Base-by-base conservation (phyloP, 2,797 vertebrate species). In the Pampus argenteus region DNA sequence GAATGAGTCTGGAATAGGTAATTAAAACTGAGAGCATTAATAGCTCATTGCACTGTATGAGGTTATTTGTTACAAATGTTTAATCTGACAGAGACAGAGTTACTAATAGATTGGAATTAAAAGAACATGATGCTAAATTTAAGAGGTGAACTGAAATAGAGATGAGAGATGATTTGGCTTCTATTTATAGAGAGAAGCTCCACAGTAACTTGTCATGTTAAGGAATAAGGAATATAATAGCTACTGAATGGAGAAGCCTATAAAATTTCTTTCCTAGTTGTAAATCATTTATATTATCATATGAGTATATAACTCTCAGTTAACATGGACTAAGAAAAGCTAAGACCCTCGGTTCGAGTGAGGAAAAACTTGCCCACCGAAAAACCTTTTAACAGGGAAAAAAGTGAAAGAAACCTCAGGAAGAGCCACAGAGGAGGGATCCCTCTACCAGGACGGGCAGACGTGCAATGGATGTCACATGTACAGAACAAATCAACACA, bases 101-200 rank as follows among this genome's bases (percentile, higher is more conserved):
- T 78, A 74, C 44, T 77, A 13, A 26, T 65, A 71, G 56, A 66
- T 79, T 81, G 59, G 60, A 70, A 81, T 89, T 48, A 61, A 63
- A 86, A 56, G 83, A 86, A 76, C 63, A 69, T 51, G 66, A 80
- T 81, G 78, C 78, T 84, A 83, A 86, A 88, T 89, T 85, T 79
- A 89, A 86, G 78, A 75, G 44, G 66, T 54, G 81, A 82, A 71
- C 87, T 78, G 79, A 88, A 92, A 90, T 90, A 89, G 76, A 86
- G 71, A 83, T 76, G 86, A 90, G 80, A 79, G 71, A 90, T 81
- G 83, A 89, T 88, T 64, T 45, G 64, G 55, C 42, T 72, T 84
- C 89, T 90, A 88, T 91, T 91, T 77, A 70, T 82, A 80, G 88
- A 80, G 67, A 54, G 64, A 28, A 38, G 62, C 72, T 79, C 78